Base-by-base conservation (phyloP, 2,113 vertebrate genomes). In the Manacus vitellinus region DNA sequence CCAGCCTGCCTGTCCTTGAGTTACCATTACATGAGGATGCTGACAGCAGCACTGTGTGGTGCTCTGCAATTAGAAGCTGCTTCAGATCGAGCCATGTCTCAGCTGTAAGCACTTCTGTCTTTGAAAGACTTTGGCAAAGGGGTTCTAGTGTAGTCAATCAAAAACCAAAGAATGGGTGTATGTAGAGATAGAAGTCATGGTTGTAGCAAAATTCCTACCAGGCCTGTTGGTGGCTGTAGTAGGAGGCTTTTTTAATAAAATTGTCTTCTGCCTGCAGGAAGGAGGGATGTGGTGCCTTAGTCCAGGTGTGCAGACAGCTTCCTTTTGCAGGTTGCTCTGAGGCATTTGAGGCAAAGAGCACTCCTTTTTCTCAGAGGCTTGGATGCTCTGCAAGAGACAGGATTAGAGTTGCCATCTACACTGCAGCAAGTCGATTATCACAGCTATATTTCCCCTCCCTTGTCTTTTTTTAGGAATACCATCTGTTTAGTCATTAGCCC, bases 401-500 rank as follows among this genome's bases (percentile, higher is more conserved):
- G 8, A 1, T 75, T 82, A 54, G 74, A 88, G 78, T 76, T 94
- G 77, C 88, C 86, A 55, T 76, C 79, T 74, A 84, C 30, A 1
- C 94, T 95, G 37, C 91, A 95, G 94, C 94, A 94, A 91, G 89
- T 94, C 62, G 47, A 92, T 96, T 96, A 92, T 94, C 93, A 89
- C 85, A 95, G 92, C 96, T 92, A 85, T 58, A 92, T 94, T 95
- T 94, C 94, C 92, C 89, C 86, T 96, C 75, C 88, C 65, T 93
- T 6, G 1, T 87, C 94, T 91, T 97, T 97, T 97, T 97, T 95
- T 94, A 96, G 94, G 92, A 96, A 95, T 92, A 94, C 96, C 97
- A 97, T 97, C 96, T 97, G 97, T 96, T 97, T 97, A 97, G 95
- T 96, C 96, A 97, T 97, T 97, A 97, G 91, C 96, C 96, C 94